Conservation (phyloP, 1,140 invertebrate genomes). For the Lethocerus indicus region DNA sequence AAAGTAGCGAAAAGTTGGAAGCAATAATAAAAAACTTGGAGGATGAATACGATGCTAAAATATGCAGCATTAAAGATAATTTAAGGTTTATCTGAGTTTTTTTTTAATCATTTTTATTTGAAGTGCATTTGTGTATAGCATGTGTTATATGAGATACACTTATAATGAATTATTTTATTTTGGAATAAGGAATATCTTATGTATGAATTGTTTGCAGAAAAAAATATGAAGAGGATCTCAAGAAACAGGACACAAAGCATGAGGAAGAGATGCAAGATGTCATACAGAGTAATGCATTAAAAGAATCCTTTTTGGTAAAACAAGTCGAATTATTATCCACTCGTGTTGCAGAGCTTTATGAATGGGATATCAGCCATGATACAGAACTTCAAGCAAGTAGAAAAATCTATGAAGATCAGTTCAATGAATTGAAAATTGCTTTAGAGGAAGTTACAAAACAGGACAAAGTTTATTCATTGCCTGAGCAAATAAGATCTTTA, state of each 20-base stretch:
- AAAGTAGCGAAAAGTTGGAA: too few relatives aligned
- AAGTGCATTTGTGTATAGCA: too few relatives aligned
- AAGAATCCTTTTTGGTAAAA: neutral
- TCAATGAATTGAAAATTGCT: neutral
- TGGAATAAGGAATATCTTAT: neutral
- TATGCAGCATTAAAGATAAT: too few relatives aligned
- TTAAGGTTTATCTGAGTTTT: too few relatives aligned
- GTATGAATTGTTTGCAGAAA: neutral
- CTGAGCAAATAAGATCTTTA: neutral
- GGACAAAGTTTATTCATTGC: neutral
- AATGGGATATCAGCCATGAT: neutral
- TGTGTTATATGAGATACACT: too few relatives aligned
- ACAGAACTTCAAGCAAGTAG: neutral
- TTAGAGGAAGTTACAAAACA: neutral
- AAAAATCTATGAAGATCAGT: conserved; percentile 1
- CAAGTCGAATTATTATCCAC: neutral
- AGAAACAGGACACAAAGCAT: neutral
- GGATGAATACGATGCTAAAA: too few relatives aligned
- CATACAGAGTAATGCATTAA: neutral
- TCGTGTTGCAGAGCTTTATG: conserved; percentile 1
- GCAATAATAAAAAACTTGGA: too few relatives aligned
- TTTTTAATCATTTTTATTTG: too few relatives aligned
- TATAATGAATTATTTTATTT: too few relatives aligned
- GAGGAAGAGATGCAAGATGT: neutral
- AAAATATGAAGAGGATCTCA: neutral